phyloP scores from a whole-genome alignment of 2,888 invertebrate genomes.

The Metacarcinus magister region DNA sequence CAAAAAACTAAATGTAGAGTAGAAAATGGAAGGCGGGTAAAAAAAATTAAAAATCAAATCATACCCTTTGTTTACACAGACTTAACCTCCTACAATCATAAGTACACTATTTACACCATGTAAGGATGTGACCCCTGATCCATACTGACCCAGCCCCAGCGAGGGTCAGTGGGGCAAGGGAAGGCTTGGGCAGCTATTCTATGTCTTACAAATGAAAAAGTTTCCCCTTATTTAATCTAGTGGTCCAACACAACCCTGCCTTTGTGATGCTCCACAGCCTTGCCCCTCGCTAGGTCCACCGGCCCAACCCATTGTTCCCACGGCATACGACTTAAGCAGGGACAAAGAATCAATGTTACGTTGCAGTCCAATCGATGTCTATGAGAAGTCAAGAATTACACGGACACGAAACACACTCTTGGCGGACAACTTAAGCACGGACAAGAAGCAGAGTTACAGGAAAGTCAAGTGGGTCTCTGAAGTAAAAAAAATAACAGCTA shows the following conservation, averaged over 20 bases:
- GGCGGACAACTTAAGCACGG: not conserved
- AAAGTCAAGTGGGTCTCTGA: not conserved
- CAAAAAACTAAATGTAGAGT: not conserved
- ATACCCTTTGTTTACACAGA: constrained; percentile 77
- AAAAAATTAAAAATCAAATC: constrained; percentile 58
- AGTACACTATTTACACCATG: constrained; percentile 78
- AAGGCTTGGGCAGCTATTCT: not conserved
- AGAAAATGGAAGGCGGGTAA: constrained; percentile 42
- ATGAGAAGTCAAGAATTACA: not conserved
- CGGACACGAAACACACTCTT: not conserved
- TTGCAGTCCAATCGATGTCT: constrained; percentile 46
- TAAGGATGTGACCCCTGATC: constrained; percentile 75
- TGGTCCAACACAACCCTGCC: constrained; percentile 30
- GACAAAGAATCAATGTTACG: not conserved
- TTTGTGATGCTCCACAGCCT: not conserved
- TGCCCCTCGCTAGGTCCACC: not conserved
- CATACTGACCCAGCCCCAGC: not conserved
- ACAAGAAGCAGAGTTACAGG: constrained; percentile 7
- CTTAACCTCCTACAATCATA: constrained; percentile 73
- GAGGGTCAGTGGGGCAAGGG: not conserved
- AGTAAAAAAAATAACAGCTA: not conserved
- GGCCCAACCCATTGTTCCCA: not conserved
- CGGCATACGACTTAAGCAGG: not conserved
- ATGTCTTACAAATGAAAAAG: constrained; percentile 36
- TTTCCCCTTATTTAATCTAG: not conserved